Percentiles rank a stretch among this genome's conserved stretches.
Conservation (phyloP, 2,113 vertebrate genomes). For the Microtus montanus region DNA sequence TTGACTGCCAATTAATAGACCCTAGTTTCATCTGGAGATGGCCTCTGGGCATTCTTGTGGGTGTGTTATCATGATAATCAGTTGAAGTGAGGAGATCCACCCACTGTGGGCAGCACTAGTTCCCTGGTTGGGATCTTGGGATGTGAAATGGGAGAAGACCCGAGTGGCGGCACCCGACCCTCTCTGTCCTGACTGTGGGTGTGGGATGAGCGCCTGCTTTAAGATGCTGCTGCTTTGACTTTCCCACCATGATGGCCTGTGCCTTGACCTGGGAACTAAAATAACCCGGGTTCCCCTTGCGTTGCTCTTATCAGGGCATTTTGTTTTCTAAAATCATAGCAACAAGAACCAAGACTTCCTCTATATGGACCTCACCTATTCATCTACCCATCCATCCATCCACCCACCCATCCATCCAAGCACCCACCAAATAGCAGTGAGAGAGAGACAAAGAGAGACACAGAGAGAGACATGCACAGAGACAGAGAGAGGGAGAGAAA, state of each 20-base stretch:
- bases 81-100: background rate
- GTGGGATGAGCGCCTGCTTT: background rate
- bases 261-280: background rate
- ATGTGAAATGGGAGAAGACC: background rate
- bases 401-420: background rate
- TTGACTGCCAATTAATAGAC: background rate
- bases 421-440: background rate
- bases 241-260: background rate
- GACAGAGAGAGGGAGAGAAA: background rate
- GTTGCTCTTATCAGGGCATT: background rate
- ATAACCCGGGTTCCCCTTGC: no score
- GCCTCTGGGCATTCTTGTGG: background rate
- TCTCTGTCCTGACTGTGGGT: background rate
- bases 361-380: background rate
- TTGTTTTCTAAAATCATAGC: background rate
- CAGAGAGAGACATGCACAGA: background rate
- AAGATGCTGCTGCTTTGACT: background rate
- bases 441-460: background rate
- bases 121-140: background rate
- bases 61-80: background rate
- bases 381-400: background rate
- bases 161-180: rapidly evolving
- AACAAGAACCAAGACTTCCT: background rate
- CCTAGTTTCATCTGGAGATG: background rate
- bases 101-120: background rate